Evolutionary conservation across 2,888 invertebrate genomes (phyloP).

Genomic region (Therioaphis trifolii): DNA sequence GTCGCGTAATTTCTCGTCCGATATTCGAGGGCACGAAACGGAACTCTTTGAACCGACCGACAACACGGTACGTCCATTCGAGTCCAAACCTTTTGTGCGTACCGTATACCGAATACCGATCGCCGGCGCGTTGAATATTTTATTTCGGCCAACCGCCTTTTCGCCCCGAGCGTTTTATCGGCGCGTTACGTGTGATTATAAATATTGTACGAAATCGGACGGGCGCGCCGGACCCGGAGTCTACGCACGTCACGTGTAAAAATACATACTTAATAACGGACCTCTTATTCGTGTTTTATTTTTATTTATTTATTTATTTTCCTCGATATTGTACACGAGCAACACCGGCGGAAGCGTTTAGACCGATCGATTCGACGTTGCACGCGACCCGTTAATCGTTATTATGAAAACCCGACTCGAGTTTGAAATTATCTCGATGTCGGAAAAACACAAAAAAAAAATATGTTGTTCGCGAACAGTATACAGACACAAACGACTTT

Average conservation of each 20-base stretch:
- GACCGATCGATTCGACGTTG: too few relatives aligned
- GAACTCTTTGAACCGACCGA: slow-evolving; percentile 1
- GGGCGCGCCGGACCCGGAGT: background rate
- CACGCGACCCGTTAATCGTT: too few relatives aligned
- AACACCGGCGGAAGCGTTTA: too few relatives aligned
- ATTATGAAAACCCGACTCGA: too few relatives aligned
- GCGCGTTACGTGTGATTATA: background rate
- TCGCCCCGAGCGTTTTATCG: background rate
- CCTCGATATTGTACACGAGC: too few relatives aligned
- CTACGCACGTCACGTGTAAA: background rate
- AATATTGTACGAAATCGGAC: background rate
- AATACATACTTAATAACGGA: background rate
- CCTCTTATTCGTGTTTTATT: too few relatives aligned
- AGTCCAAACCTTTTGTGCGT: background rate
- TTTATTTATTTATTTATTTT: too few relatives aligned
- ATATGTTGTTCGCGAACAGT: too few relatives aligned
- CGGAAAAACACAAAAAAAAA: too few relatives aligned
- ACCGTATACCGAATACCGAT: slow-evolving; percentile 1
- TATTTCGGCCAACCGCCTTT: background rate
- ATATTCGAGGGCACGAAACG: background rate
- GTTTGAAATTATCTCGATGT: too few relatives aligned
- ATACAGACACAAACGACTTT: too few relatives aligned
- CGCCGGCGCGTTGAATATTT: slow-evolving; percentile 28
- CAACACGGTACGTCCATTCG: background rate
- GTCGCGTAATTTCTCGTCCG: background rate